A percentile compares a stretch with the other conserved stretches of the same genome.
phyloP scores from a whole-genome alignment of 2,888 invertebrate genomes.

The Ctena decussata region DNA sequence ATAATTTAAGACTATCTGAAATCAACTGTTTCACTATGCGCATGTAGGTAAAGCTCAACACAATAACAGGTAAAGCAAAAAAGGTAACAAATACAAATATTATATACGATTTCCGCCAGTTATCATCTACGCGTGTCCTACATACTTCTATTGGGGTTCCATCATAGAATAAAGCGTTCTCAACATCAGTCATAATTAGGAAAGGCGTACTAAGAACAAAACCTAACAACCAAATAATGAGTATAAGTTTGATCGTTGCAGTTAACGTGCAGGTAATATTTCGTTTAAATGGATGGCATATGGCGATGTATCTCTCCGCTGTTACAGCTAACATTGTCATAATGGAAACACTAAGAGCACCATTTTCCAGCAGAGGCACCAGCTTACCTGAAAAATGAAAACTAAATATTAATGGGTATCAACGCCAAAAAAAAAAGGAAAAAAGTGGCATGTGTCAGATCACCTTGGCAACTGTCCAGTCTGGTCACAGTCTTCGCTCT shows the following conservation, averaged over 20 bases:
- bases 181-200: conserved; percentile 93
- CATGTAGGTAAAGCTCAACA: conserved; percentile 94
- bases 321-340: conserved; percentile 97
- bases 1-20: conserved; percentile 38
- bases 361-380: conserved; percentile 96
- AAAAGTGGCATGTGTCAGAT: no score
- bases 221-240: conserved; percentile 85
- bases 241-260: conserved; percentile 71
- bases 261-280: conserved; percentile 85
- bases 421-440: no score
- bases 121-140: conserved; percentile 92
- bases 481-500: no score
- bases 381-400: conserved; percentile 92
- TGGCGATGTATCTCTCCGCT: conserved; percentile 96
- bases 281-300: conserved; percentile 94
- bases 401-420: not conserved
- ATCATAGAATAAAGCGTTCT: conserved; percentile 91
- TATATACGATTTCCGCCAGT: conserved; percentile 94
- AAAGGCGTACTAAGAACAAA: conserved; percentile 90
- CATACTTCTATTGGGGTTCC: conserved; percentile 92
- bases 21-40: conserved; percentile 67
- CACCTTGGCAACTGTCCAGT: no score
- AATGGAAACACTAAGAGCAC: conserved; percentile 96
- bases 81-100: conserved; percentile 93
- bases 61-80: conserved; percentile 94